Base-by-base conservation (phyloP, 2,888 invertebrate species). In the Cataglyphis livida region DNA sequence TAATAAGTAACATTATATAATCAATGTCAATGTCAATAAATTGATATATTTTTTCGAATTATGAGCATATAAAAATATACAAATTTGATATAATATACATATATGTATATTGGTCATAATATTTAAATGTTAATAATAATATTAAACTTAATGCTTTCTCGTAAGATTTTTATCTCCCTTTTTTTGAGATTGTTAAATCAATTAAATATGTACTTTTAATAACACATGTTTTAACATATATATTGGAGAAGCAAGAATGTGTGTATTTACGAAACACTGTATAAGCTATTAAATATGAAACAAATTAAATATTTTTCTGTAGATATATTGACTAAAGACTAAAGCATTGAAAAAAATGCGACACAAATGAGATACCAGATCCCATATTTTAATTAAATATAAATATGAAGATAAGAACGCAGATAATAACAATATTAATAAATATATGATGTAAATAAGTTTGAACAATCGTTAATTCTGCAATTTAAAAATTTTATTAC, bases 331-430 rank as follows among this genome's bases (percentile, higher is more conserved):
- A 32, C 7, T 4, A 54, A 7, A 51, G 44, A 32, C 7, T 4
- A 57, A 7, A 51, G 5, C 25, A 7, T 0, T 18, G 32, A 6
- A 21, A 48, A 57, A 74, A 62, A 64, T n/a, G 2, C 7, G 51
- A 51, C n/a, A 51, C 15, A 48, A 28, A 9, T 3, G 2, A 61
- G 12, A 0, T 15, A 18, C 2, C 35, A 38, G 12, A 51, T 51
- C 48, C 5, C 35, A 25, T 76, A 68, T 79, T 81, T 87, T 84
- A 83, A 88, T 84, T 88, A 85, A 82, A 81, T 48, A 84, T 81
- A 51, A n/a, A 35, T 76, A 51, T 35, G 57, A 70, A 83, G 88
- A 86, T 87, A 76, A 83, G 44, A 48, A 54, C 70, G 15, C 66
- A 66, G 61, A 62, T 81, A 82, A 44, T 41, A 25, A 35, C 64